Conservation (phyloP, 2,797 vertebrate genomes). For the Rhincodon typus region DNA sequence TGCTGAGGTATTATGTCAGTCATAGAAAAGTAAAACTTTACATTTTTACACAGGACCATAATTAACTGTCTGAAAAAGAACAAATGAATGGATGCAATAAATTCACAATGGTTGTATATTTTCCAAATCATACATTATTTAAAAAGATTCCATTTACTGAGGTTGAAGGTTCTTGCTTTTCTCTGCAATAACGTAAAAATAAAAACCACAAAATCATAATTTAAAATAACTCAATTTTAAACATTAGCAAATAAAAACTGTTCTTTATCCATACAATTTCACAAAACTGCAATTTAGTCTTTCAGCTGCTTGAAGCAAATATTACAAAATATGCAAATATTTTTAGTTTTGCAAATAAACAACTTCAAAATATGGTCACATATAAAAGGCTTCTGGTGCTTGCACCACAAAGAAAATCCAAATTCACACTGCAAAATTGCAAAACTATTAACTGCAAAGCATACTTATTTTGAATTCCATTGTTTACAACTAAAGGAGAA, state of each 20-base stretch:
- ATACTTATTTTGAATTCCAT: neutral
- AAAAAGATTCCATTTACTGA: neutral
- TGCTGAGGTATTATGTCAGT: constrained; percentile 19
- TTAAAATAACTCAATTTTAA: neutral
- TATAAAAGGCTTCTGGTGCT: neutral
- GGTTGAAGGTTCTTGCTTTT: neutral
- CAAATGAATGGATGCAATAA: neutral
- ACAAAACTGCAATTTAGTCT: neutral
- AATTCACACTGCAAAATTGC: neutral
- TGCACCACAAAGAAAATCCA: neutral
- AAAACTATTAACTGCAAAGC: neutral
- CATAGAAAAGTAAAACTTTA: neutral
- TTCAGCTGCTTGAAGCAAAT: neutral
- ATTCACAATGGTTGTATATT: neutral
- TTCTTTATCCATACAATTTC: neutral
- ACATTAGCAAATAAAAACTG: neutral
- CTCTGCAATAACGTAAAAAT: neutral
- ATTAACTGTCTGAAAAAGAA: neutral
- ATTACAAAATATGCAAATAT: constrained; percentile 9
- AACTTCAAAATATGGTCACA: neutral
- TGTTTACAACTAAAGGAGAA: neutral
- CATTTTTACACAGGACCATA: neutral
- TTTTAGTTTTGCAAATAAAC: constrained; percentile 8
- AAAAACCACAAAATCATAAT: neutral
- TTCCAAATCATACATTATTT: neutral